These are phyloP conservation scores for Matsumurasca onukii DNA, from an alignment of 1,140 invertebrate species.

Conservation along the genomic window DNA sequence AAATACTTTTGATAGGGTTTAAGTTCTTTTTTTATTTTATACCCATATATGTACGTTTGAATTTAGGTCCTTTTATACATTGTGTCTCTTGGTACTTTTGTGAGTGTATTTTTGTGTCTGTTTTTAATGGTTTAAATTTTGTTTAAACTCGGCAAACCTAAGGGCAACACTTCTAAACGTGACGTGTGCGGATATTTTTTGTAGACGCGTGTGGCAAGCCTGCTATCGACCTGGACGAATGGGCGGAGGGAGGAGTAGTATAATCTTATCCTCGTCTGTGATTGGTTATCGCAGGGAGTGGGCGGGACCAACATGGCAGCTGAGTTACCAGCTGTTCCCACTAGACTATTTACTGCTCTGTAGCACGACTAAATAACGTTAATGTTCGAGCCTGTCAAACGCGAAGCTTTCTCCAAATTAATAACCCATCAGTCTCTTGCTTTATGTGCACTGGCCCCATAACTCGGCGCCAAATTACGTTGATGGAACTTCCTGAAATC, in stretches of 20 bases:
- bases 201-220: not conserved
- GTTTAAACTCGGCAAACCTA: too few species aligned
- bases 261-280: conserved; percentile 12
- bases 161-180: too few species aligned
- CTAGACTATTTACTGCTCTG: conserved; percentile 5
- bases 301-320: conserved; percentile 19
- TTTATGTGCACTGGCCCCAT: not conserved
- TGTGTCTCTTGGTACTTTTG: too few species aligned
- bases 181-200: not conserved
- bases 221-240: conserved; percentile 9
- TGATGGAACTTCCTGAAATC: too few species aligned
- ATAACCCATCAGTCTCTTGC: conserved; percentile 9
- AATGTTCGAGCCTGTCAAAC: conserved; percentile 20
- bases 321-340: not conserved
- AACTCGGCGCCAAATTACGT: too few species aligned
- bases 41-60: too few species aligned
- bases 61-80: too few species aligned
- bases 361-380: conserved; percentile 17
- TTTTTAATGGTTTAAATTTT: too few species aligned
- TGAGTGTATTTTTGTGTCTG: too few species aligned
- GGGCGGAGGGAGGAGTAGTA: not conserved
- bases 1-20: too few species aligned
- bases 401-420: conserved; percentile 22
- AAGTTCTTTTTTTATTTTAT: too few species aligned
- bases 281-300: not conserved